phyloP scores from a whole-genome alignment of 2,888 invertebrate genomes.

The Xylocampa areola region DNA sequence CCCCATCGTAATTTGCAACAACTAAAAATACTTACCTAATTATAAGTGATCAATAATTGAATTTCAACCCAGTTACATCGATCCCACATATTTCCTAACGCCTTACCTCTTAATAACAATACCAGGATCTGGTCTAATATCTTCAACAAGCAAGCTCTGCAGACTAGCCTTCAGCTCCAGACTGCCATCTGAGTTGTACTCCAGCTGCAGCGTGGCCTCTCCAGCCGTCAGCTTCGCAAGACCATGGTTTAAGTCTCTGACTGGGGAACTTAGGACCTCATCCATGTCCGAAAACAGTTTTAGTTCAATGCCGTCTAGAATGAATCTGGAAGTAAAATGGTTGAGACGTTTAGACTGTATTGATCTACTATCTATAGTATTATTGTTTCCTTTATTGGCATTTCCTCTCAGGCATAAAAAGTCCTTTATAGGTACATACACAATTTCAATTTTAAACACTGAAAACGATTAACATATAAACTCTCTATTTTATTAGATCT shows the following conservation, averaged over 20 bases:
- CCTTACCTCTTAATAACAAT: conserved; percentile 90
- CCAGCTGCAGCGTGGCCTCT: conserved; percentile 91
- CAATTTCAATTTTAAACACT: too few relatives aligned
- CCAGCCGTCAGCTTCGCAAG: conserved; percentile 92
- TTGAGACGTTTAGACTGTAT: not conserved
- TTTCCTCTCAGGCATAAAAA: too few relatives aligned
- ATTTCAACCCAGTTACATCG: not conserved
- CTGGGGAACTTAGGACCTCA: conserved; percentile 93
- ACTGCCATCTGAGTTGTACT: conserved; percentile 92
- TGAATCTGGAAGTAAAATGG: conserved; percentile 81
- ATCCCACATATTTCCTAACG: not conserved
- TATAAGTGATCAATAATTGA: too few relatives aligned
- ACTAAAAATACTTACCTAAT: too few relatives aligned
- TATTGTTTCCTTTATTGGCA: too few relatives aligned
- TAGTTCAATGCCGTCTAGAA: conserved; percentile 92
- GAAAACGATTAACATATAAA: too few relatives aligned
- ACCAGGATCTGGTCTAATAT: conserved; percentile 92
- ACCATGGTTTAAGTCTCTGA: conserved; percentile 92
- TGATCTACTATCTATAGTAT: not conserved
- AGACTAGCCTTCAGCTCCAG: conserved; percentile 92
- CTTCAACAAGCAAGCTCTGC: conserved; percentile 92
- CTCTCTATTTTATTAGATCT: too few relatives aligned
- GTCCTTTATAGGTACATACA: too few relatives aligned
- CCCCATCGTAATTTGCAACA: too few relatives aligned
- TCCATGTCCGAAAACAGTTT: conserved; percentile 93